phyloP scores from a whole-genome alignment of 2,113 vertebrate species.

The Cricetomys ansorgei region DNA sequence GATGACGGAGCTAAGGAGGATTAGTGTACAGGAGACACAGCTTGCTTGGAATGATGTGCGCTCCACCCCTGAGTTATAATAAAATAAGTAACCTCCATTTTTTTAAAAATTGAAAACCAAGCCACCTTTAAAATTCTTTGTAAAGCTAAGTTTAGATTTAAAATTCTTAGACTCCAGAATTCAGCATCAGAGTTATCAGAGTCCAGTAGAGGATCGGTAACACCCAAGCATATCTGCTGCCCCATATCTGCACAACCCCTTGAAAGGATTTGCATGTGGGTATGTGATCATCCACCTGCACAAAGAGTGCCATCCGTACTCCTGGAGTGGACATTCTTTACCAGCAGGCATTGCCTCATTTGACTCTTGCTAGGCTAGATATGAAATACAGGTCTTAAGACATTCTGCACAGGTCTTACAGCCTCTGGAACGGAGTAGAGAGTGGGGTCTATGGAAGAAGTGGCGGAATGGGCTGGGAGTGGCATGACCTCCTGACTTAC shows the following conservation, averaged over 20 bases:
- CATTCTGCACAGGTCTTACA: background rate
- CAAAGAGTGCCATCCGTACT: accelerated
- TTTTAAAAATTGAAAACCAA: background rate
- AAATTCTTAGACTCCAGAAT: background rate
- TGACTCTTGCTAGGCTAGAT: background rate
- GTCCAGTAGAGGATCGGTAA: background rate
- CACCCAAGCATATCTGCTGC: background rate
- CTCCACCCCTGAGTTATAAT: background rate
- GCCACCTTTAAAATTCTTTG: background rate
- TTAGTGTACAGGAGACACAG: background rate
- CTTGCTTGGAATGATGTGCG: background rate
- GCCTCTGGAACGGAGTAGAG: background rate
- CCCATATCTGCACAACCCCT: background rate
- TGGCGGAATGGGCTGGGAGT: too few species aligned
- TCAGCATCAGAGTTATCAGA: background rate
- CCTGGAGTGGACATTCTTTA: background rate
- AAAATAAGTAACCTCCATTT: background rate
- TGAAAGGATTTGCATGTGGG: background rate
- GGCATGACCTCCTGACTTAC: background rate
- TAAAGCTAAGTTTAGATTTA: background rate
- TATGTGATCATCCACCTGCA: background rate
- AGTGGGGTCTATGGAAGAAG: background rate
- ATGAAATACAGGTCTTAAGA: background rate
- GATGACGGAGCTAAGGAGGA: background rate
- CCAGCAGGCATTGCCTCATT: background rate